A percentile compares a stretch with the other conserved stretches of the same genome.
Evolutionary conservation across 2,888 invertebrate genomes (phyloP).

Genomic region (Salpingus planirostris): DNA sequence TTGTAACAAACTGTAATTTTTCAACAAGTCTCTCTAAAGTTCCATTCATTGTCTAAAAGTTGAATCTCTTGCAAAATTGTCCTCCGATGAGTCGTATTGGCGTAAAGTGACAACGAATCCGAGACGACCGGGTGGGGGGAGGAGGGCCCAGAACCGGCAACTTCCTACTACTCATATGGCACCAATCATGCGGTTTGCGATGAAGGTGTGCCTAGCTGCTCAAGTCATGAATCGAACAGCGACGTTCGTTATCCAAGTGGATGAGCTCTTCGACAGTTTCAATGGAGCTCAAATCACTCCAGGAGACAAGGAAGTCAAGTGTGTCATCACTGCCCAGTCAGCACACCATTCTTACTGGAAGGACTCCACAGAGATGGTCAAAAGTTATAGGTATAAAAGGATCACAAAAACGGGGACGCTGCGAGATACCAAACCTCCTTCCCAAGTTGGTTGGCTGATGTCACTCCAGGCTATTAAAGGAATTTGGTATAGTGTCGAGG

Average conservation of each 20-base stretch:
- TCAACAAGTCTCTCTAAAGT: no score
- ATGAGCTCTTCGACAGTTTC: conserved; percentile 13
- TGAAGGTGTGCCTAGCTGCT: conserved; percentile 20
- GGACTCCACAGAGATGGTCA: conserved; percentile 3
- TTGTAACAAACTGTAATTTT: no score
- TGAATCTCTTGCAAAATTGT: no score
- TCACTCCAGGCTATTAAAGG: not conserved
- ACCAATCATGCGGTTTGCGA: conserved; percentile 17
- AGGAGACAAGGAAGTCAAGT: conserved; percentile 10
- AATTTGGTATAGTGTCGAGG: not conserved
- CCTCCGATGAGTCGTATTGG: no score
- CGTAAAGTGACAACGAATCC: no score
- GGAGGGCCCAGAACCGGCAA: no score
- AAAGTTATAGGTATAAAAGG: conserved; percentile 7
- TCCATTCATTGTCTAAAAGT: no score
- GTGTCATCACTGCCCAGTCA: conserved; percentile 4
- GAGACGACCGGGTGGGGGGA: no score
- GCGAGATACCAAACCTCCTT: conserved; percentile 8
- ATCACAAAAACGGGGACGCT: conserved; percentile 7
- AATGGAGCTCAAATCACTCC: conserved; percentile 7
- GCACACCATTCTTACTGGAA: conserved; percentile 7
- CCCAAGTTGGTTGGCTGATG: conserved; percentile 10
- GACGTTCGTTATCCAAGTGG: conserved; percentile 11
- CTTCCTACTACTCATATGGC: no score
- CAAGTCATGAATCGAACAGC: conserved; percentile 15